Conservation (phyloP, 1,140 invertebrate genomes). For the Schlechtendalia chinensis region DNA sequence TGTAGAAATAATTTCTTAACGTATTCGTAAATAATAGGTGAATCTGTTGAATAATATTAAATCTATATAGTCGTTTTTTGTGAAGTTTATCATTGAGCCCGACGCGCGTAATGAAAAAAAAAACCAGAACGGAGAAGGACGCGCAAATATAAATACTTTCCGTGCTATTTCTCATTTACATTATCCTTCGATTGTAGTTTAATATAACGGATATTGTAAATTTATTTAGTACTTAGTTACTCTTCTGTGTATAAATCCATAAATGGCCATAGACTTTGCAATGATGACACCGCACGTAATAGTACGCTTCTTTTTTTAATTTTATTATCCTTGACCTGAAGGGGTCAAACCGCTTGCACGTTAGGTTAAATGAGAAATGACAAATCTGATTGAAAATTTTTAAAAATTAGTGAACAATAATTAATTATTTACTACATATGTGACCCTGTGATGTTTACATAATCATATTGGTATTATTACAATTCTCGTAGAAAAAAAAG, state of each 20-base stretch:
- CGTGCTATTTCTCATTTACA: not conserved
- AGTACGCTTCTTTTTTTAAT: slow-evolving; percentile 24
- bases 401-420: slow-evolving; percentile 2
- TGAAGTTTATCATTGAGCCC: not conserved
- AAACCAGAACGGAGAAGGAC: not conserved
- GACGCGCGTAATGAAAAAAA: not conserved
- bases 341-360: not conserved
- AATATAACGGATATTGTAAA: slow-evolving; percentile 16
- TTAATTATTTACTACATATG: not conserved
- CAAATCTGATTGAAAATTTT: slow-evolving; percentile 2
- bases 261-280: slow-evolving; percentile 16
- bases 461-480: no score
- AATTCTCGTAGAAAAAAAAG: not conserved
- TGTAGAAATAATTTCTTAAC: not conserved
- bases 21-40: not conserved
- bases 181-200: not conserved
- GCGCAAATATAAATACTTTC: not conserved
- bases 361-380: slow-evolving; percentile 22
- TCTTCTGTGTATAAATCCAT: slow-evolving; percentile 22
- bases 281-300: slow-evolving; percentile 15
- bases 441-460: not conserved
- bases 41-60: not conserved
- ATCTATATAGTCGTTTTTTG: not conserved
- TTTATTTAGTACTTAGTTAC: not conserved
- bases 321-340: slow-evolving; percentile 25